Percentiles rank a stretch among this genome's conserved stretches.
Evolutionary conservation across 2,113 vertebrate species (phyloP).

Genomic region (Drymodes brunneopygia): DNA sequence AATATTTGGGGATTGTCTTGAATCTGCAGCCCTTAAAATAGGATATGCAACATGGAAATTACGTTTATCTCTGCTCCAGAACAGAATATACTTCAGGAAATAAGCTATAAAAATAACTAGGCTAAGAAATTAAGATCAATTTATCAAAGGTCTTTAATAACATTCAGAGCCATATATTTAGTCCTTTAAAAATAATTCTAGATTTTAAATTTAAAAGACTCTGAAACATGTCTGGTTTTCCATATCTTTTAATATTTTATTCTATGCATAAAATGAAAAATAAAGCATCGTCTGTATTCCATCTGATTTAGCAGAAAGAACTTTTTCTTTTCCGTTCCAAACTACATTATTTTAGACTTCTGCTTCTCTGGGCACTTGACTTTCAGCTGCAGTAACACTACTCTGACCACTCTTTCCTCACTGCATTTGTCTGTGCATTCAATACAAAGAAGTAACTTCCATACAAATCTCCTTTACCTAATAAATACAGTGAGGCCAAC

Average conservation of each 20-base stretch:
- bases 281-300: not conserved
- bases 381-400: not conserved
- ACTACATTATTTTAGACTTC: not conserved
- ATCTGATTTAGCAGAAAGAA: not conserved
- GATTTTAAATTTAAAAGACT: not conserved
- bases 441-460: not conserved
- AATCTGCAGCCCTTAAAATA: not conserved
- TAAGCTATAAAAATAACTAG: slow-evolving; percentile 22
- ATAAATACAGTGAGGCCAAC: not conserved
- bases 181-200: not conserved
- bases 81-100: slow-evolving; percentile 12
- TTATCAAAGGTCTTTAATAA: not conserved
- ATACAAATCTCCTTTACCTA: not conserved
- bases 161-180: not conserved
- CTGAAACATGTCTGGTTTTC: not conserved
- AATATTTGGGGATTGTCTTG: slow-evolving; percentile 44
- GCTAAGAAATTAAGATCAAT: slow-evolving; percentile 31
- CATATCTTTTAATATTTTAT: not conserved
- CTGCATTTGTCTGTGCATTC: not conserved
- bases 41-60: slow-evolving; percentile 4
- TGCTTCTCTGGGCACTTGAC: not conserved
- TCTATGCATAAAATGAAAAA: not conserved
- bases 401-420: not conserved
- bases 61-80: slow-evolving; percentile 40
- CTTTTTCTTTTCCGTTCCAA: not conserved